Base-by-base conservation (phyloP, 2,113 vertebrate genomes). In the Taxidea taxus region DNA sequence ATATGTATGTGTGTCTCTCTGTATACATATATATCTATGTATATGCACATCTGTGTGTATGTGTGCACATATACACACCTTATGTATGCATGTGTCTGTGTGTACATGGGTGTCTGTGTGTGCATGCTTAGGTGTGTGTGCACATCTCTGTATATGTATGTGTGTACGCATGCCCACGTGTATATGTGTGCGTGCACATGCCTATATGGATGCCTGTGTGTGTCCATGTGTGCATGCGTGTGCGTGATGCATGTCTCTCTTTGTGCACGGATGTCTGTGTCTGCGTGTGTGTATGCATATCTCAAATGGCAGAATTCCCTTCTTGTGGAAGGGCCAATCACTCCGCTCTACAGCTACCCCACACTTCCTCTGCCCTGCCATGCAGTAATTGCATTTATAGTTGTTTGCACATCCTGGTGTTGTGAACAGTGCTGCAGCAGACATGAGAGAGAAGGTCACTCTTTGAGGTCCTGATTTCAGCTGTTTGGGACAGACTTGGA, bases 101-200 rank as follows among this genome's bases (percentile, higher is more conserved):
- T 62, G 25, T 62, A 27, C 60, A 62, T 13, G 27, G 7, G 56
- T 58, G 23, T 10, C 23, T 58, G 23, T 58, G 56, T 23, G 25
- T 58, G 56, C 4, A 12, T 60, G 25, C 56, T 3, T 58, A 58
- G 23, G 12, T 27, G 58, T 60, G 23, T 11, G 7, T 23, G 58
- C 58, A 27, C 9, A 60, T 60, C 58, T 11, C 3, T 23, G 37
- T 3, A 6, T 5, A 12, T 39, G 10, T 58, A 58, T 23, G 20
- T 72, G 31, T 16, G 62, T 7, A 16, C 2, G 4, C 58, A 5
- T 4, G 23, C 25, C 4, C 25, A 12, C 1, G 4, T 60, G 25
- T 29, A 27, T 27, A 29, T 12, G 25, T 68, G 16, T 68, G 34
- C 3, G 0, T n/a, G 34, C 10, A 2, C 1, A 1, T 20, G 31